A percentile compares a stretch with the other conserved stretches of the same genome.
These are phyloP conservation scores for Athrips mouffetella DNA, from an alignment of 2,888 invertebrate genomes.

Conservation along the genomic window DNA sequence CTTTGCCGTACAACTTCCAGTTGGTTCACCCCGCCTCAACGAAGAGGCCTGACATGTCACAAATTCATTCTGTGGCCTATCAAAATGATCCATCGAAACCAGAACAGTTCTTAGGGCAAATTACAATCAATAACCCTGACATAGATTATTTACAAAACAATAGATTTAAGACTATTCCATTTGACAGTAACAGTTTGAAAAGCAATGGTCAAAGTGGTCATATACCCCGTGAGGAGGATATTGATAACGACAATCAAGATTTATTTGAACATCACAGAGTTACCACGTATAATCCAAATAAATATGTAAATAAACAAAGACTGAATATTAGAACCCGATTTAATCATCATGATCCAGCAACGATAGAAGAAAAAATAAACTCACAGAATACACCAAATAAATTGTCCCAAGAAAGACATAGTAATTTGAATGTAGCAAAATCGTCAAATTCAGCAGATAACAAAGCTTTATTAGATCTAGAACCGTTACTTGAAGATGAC, in stretches of 20 bases:
- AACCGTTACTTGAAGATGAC: conserved; percentile 78
- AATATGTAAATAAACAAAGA: conserved; percentile 56
- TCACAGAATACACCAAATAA: conserved; percentile 37
- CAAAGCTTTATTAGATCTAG: conserved; percentile 73
- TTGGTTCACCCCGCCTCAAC: conserved; percentile 69
- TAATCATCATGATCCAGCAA: conserved; percentile 43
- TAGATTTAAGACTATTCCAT: conserved; percentile 67
- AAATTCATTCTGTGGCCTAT: conserved; percentile 77
- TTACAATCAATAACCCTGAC: conserved; percentile 80
- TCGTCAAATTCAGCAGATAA: conserved; percentile 56
- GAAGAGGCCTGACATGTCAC: conserved; percentile 75
- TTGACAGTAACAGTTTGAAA: conserved; percentile 71
- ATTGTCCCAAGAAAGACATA: conserved; percentile 28
- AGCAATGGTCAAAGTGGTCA: conserved; percentile 65
- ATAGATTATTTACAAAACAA: conserved; percentile 67
- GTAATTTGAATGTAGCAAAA: conserved; percentile 19
- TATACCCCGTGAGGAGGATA: conserved; percentile 59
- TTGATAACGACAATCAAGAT: conserved; percentile 64
- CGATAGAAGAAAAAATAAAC: conserved; percentile 39
- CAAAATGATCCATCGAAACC: conserved; percentile 79
- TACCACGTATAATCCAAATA: conserved; percentile 70
- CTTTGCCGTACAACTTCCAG: conserved; percentile 67
- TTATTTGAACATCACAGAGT: conserved; percentile 66
- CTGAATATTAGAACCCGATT: conserved; percentile 55
- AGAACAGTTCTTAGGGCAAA: conserved; percentile 81